phyloP scores from a whole-genome alignment of 2,113 vertebrate species.

The Struthidea cinerea region DNA sequence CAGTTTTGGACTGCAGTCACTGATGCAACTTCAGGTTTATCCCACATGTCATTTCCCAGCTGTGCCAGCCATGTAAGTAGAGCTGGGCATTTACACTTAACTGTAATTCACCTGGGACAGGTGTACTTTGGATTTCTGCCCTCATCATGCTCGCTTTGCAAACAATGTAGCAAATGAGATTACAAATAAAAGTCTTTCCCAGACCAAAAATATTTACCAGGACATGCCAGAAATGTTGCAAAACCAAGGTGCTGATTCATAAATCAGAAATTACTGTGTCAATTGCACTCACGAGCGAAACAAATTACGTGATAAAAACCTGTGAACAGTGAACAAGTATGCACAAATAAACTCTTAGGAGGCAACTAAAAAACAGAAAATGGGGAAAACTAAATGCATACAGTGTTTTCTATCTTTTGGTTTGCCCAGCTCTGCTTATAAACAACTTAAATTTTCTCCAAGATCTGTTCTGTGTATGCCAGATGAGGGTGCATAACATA shows the following conservation, averaged over 20 bases:
- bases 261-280: background rate
- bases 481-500: background rate
- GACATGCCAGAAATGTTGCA: background rate
- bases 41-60: background rate
- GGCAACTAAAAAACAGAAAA: background rate
- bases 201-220: background rate
- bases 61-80: background rate
- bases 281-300: background rate
- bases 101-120: background rate
- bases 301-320: background rate
- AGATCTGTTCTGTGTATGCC: background rate
- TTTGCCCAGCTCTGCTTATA: conserved; percentile 2
- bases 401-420: background rate
- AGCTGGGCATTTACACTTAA: background rate
- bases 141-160: background rate
- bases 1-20: background rate
- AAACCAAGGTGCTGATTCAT: background rate
- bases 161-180: background rate
- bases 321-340: background rate
- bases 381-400: background rate
- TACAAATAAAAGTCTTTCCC: background rate
- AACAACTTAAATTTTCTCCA: background rate
- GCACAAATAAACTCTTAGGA: background rate
- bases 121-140: background rate
- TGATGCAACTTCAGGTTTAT: background rate